Evolutionary conservation across 2,888 invertebrate species (phyloP), one percentile per base, ranked within the genome.

Genomic region (Eupithecia centaureata): DNA sequence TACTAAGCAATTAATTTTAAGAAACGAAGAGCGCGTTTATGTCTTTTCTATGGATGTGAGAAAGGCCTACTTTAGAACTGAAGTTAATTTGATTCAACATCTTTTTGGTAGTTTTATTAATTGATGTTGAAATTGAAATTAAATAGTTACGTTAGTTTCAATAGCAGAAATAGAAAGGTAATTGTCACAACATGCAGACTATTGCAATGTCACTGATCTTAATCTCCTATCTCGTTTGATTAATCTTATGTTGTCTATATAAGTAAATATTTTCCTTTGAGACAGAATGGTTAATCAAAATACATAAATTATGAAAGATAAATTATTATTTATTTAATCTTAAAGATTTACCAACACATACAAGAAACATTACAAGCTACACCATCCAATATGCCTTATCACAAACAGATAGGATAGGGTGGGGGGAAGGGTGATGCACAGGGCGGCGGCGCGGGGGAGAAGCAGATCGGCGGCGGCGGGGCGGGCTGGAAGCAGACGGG

Each of bases 401-500:
- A 85, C 73, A 85, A 78, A 73, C 79, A 85, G 59, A 80, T 75
- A 59, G 79, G 76, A 30, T 70, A 57, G 12, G 74, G 66, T 25
- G 70, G 65, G 8, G 72, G 76, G 61, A 54, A 76, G 54, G 74
- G 73, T 62, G 76, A 79, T 5, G 78, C 74, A 32, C 75, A 79
- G 8, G 28, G 10, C 30, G 71, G 25, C 10, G 76, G 74, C 4
- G 77, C 54, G 8, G 80, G 70, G 12, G 64, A 76, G 73, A 72
- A 82, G 72, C 84, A 83, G 25, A 82, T 78, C 0, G 80, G 73
- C 0, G 80, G 76, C 0, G 80, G 76, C 0, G 80, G 58, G 47
- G 58, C 76, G 0, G 83, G 76, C 65, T 85, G 83, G 72, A 84
- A 77, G 73, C 85, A 84, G 61, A 85, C 77, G 2, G 85, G 80